A percentile compares a stretch with the other conserved stretches of the same genome.
Evolutionary conservation across 37 sponge, comb jelly and placozoan genomes (phyloP).

Genomic region (Beroe ovata): DNA sequence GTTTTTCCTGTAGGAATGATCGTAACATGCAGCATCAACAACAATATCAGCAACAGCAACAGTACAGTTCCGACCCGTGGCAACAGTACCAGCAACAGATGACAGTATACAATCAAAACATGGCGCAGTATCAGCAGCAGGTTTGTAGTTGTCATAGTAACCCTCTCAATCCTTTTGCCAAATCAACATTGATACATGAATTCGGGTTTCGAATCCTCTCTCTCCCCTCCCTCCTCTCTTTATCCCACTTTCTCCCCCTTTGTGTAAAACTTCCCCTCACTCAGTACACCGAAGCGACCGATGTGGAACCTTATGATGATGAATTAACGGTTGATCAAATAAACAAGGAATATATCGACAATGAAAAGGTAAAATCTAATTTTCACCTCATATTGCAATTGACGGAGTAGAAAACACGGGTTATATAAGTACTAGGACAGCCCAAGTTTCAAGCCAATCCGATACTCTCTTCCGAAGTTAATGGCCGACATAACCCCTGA

Average conservation of each 20-base stretch:
- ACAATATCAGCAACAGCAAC: neutral
- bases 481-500: too few species aligned
- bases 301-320: constrained; percentile 19
- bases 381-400: too few species aligned
- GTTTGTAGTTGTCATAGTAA: too few species aligned
- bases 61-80: constrained; percentile 19
- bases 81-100: constrained; percentile 60
- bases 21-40: neutral
- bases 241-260: too few species aligned
- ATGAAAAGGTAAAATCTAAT: neutral
- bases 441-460: too few species aligned
- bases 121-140: constrained; percentile 37
- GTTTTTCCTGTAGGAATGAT: too few species aligned
- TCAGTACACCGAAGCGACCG: constrained; percentile 54
- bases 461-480: too few species aligned
- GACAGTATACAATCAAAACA: constrained; percentile 4
- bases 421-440: too few species aligned
- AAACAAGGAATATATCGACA: neutral
- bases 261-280: too few species aligned
- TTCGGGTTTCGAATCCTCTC: too few species aligned
- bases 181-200: neutral
- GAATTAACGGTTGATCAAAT: neutral
- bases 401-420: too few species aligned
- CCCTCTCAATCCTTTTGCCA: neutral
- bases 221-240: neutral